Base-by-base conservation (phyloP, 1,140 invertebrate species). In the Zophobas morio region DNA sequence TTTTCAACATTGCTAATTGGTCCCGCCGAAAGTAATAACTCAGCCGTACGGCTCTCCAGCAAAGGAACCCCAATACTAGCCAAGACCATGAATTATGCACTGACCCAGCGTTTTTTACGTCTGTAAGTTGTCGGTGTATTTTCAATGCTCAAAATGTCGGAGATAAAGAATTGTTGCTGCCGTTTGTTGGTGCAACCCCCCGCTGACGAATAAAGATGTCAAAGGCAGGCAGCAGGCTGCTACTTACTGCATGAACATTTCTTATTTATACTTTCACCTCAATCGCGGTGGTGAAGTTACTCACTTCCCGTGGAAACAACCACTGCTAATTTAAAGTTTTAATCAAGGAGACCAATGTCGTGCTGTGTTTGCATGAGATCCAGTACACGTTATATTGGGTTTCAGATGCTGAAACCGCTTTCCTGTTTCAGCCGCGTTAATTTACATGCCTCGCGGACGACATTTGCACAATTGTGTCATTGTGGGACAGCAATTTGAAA, bases 161-260 rank as follows among this genome's bases (percentile, higher is more conserved):
- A 73, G 74, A 75, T 75, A 75, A 75, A 75, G 74, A 75, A 75
- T 75, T 46, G 46, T 51, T n/a, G 57, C 74, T 75, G 56, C 46
- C 74, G 57, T 75, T 75, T 75, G 74, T 75, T 63, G 56, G 57
- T 53, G 74, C 56, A 63, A 75, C 74, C 74, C 57, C 74, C 74
- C 49, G 74, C 74, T 75, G 74, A 75, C 74, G 54, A 66, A 75
- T 75, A 75, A 75, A 75, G 74, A 75, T 75, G 74, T 75, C 74
- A 75, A 63, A 75, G 74, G 6, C 74, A 75, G 74, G 39, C 71
- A 75, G 56, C 74, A 37, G 46, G 51, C 33, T 39, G 60, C 60
- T 66, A 66, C 60, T 66, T 66, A 66, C 60, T 6, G 5, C 60
- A 42, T 33, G 60, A 39, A 66, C 60, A 42, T 66, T 60, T 66